Evolutionary conservation across 2,113 vertebrate species (phyloP), one percentile per base, ranked within the genome.

Genomic region (Cyphomyrus discorhynchus): DNA sequence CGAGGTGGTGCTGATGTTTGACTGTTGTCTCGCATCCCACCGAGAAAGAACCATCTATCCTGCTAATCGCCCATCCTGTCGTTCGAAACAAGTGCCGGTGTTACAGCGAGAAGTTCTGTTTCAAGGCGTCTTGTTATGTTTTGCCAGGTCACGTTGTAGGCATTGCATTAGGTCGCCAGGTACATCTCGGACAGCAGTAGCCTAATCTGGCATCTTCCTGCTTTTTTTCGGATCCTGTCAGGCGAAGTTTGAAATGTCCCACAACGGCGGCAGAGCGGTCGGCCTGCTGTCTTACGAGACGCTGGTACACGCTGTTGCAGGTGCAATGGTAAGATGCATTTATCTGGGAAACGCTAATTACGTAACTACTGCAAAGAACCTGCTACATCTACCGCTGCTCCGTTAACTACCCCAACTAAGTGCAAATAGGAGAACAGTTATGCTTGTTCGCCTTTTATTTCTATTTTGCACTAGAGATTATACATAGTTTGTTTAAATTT

Each of bases 231-330:
- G 42, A 47, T n/a, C 39, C 39, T 27, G 21, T 24, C 35, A 46
- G 11, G 11, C 17, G n/a, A 86, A 19, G 74, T 90, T 88, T 89
- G 91, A 90, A 52, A 96, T 96, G 96, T 93, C 95, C 62, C 89
- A 82, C 21, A 92, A 93, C 89, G 90, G 91, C 10, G 92, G 89
- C 56, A 91, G 90, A 19, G 87, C 90, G 31, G 90, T 92, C 89
- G 92, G 90, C 88, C 94, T 96, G 1, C 92, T 96, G 88, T 96
- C 96, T 0, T 97, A 97, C 91, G 96, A 96, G 91, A 97, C 96
- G 3, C 93, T 96, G 86, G 96, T 97, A 27, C 96, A 97, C 24
- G 96, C 96, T 3, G 92, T 96, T 91, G 95, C 96, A 52, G 96
- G 96, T 46, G 96, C 96, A 21, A 86, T 91, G 95, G 96, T 96